A percentile compares a stretch with the other conserved stretches of the same genome.
Conservation (phyloP, 2,888 invertebrate species). For the Macrosiphum euphorbiae region DNA sequence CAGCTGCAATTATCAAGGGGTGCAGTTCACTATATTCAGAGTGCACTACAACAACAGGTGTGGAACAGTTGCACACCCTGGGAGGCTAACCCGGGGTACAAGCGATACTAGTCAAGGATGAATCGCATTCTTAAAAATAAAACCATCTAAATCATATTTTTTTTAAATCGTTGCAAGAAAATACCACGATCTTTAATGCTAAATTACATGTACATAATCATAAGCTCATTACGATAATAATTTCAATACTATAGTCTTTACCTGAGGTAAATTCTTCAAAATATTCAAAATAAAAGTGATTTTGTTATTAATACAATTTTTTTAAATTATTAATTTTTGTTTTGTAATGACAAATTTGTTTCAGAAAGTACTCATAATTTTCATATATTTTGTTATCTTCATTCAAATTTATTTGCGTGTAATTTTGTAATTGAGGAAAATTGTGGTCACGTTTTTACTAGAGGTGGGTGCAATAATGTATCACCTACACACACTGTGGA, state of each 20-base stretch:
- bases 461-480: neutral
- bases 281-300: neutral
- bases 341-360: neutral
- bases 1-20: neutral
- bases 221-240: neutral
- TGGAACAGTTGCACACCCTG: neutral
- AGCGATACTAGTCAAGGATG: neutral
- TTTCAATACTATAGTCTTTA: neutral
- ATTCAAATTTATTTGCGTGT: neutral
- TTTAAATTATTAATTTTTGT: neutral
- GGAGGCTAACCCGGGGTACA: neutral
- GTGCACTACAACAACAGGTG: neutral
- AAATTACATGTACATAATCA: neutral
- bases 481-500: constrained; percentile 8
- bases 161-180: neutral
- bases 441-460: neutral
- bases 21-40: neutral
- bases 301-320: neutral
- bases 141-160: neutral
- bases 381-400: neutral
- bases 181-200: neutral
- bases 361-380: neutral
- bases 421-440: neutral
- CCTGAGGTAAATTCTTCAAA: neutral
- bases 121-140: neutral